phyloP scores from a whole-genome alignment of 2,113 vertebrate species.

The Kryptolebias marmoratus region DNA sequence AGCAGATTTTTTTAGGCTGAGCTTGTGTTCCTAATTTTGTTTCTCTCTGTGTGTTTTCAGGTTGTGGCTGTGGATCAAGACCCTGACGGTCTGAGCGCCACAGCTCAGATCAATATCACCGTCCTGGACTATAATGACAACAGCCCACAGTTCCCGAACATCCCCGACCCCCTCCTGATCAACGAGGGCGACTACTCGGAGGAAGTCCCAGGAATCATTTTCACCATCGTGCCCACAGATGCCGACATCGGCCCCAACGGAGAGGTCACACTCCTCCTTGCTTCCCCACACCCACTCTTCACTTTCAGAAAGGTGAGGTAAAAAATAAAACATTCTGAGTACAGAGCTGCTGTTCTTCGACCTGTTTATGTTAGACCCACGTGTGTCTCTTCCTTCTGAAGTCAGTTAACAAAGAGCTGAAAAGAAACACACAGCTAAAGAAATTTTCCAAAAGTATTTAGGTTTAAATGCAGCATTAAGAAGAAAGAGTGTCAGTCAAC shows the following conservation, averaged over 20 bases:
- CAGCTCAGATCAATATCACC: constrained; percentile 76
- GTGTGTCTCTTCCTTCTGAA: no score
- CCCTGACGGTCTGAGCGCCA: constrained; percentile 68
- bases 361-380: no score
- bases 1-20: no score
- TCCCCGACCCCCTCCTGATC: constrained; percentile 61
- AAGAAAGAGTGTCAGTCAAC: no score
- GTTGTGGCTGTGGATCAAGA: constrained; percentile 81
- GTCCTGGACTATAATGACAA: constrained; percentile 86
- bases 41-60: constrained; percentile 48
- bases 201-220: constrained; percentile 40
- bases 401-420: no score
- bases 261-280: constrained; percentile 64
- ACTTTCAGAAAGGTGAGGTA: constrained; percentile 74
- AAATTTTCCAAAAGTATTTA: no score
- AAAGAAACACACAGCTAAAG: no score
- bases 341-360: background rate
- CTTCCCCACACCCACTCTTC: constrained; percentile 66
- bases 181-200: constrained; percentile 70
- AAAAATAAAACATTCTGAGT: no score
- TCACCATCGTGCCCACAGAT: constrained; percentile 69
- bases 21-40: background rate
- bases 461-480: no score
- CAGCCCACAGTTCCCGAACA: constrained; percentile 78
- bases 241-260: constrained; percentile 78